Evolutionary conservation across 2,888 invertebrate species (phyloP).

Genomic region (Podotricha telesiphe): DNA sequence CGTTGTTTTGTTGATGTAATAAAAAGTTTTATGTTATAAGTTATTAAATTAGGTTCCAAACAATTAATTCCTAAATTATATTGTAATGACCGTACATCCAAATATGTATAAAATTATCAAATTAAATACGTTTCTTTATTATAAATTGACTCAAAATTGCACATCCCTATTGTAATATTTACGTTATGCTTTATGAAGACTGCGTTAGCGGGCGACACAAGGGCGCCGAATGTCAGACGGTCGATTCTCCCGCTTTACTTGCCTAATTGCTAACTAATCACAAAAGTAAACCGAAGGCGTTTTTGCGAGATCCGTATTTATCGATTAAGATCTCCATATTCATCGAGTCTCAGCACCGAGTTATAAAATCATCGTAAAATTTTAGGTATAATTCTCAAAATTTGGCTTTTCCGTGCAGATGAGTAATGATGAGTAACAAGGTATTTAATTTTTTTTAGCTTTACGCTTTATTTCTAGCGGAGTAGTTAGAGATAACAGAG

Average conservation of each 20-base stretch:
- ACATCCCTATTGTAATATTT: slow-evolving; percentile 36
- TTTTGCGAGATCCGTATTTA: slow-evolving; percentile 37
- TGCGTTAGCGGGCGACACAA: slow-evolving; percentile 54
- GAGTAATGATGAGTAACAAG: neutral
- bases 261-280: slow-evolving; percentile 64
- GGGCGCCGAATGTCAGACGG: slow-evolving; percentile 74
- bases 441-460: no score
- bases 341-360: neutral
- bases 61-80: neutral
- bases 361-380: slow-evolving; percentile 13
- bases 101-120: neutral
- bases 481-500: no score
- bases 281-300: slow-evolving; percentile 39
- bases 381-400: slow-evolving; percentile 9
- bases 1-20: no score
- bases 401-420: neutral
- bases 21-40: neutral
- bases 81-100: neutral
- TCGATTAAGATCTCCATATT: slow-evolving; percentile 29
- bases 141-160: slow-evolving; percentile 30
- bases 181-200: slow-evolving; percentile 42
- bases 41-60: slow-evolving; percentile 6
- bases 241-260: slow-evolving; percentile 65
- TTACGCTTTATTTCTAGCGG: no score
- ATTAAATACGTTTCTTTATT: neutral